Base-by-base conservation (phyloP, 2,797 vertebrate species). In the Ciconia nigra region DNA sequence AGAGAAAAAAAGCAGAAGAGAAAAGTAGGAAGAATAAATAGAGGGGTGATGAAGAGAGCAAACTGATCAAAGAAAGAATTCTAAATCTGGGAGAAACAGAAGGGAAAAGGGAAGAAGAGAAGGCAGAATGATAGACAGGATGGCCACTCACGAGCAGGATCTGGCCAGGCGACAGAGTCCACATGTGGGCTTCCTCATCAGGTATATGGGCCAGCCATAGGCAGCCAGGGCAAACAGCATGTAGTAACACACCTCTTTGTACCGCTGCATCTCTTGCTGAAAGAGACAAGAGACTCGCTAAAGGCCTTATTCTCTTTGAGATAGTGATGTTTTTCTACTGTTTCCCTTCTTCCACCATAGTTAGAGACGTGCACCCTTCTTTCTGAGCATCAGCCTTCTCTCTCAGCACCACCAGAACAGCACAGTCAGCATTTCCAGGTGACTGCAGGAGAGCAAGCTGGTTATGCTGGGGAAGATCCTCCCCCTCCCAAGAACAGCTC, bases 131-230 rank as follows among this genome's bases (percentile, higher is more conserved):
- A 86, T 85, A 59, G 76, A 13, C 20, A 78, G 79, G 57, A 28
- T 19, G 52, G 71, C 46, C 88, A 99, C 99, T 99, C 98, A 99
- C 99, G 99, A 99, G 98, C 99, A 99, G 97, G 99, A 99, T 96
- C 99, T 99, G 87, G 98, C 99, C 61, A 99, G 99, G 95, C 98
- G 99, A 97, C 99, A 99, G 95, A 99, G 98, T 83, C 99, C 99
- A 78, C 99, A 99, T 31, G 98, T 99, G 8, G 99, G 99, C 93
- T 99, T 99, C 97, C 99, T 99, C 98, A 99, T 99, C 97, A 99
- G 98, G 98, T 99, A 99, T 98, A 99, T 99, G 97, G 99, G 99
- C 99, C 99, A 99, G 80, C 99, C 99, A 11, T 99, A 99, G 66
- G 99, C 99, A 51, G 99, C 99, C 97, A 99, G 98, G 85, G 99